These are phyloP conservation scores for Scaptomyza hsui DNA, from an alignment of 1,140 invertebrate species.

Conservation along the genomic window DNA sequence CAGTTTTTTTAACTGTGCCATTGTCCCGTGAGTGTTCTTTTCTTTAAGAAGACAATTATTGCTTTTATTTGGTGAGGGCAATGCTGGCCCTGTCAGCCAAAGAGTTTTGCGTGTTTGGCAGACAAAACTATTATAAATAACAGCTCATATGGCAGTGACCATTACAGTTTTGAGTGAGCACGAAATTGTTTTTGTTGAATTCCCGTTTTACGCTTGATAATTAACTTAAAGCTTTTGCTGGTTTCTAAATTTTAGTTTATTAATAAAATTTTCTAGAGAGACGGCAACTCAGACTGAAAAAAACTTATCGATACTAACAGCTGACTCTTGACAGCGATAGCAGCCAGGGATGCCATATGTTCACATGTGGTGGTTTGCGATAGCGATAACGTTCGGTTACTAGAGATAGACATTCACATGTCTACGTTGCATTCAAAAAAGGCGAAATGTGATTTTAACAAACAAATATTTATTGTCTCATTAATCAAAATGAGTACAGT, in stretches of 20 bases:
- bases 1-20: slow-evolving; percentile 84
- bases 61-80: neutral
- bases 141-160: neutral
- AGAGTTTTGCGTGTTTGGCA: neutral
- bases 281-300: neutral
- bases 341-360: neutral
- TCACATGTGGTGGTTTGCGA: neutral
- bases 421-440: neutral
- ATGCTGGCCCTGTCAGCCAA: neutral
- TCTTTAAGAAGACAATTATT: neutral
- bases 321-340: neutral
- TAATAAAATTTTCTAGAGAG: neutral
- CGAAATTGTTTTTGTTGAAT: neutral
- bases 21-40: slow-evolving; percentile 26
- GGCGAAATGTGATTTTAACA: neutral
- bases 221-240: neutral
- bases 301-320: neutral
- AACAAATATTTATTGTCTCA: too few relatives aligned
- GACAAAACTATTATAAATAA: neutral
- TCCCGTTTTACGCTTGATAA: neutral
- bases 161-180: neutral
- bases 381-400: neutral
- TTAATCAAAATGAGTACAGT: too few relatives aligned
- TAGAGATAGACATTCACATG: neutral
- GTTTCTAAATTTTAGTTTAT: neutral